Conservation (phyloP, 2,113 vertebrate species). For the Apteryx mantelli region DNA sequence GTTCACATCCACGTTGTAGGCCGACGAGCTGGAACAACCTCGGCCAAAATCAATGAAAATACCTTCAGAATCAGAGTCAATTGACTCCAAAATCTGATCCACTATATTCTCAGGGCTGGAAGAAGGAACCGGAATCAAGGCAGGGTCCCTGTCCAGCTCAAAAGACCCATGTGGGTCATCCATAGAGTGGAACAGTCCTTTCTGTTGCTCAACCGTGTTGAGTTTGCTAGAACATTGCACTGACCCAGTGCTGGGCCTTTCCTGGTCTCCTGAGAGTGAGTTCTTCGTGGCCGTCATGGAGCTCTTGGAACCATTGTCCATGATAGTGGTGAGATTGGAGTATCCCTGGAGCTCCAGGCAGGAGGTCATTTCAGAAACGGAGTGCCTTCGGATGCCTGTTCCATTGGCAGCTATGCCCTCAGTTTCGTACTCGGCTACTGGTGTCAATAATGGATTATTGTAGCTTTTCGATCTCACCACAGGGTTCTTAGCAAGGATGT, state of each 20-base stretch:
- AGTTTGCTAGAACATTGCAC: conserved; percentile 50
- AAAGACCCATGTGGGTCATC: conserved; percentile 49
- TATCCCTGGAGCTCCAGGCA: conserved; percentile 85
- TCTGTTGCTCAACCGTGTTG: conserved; percentile 41
- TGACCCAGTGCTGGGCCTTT: background rate
- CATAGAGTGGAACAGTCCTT: conserved; percentile 60
- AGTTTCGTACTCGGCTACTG: conserved; percentile 86
- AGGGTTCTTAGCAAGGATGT: conserved; percentile 83
- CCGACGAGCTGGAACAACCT: conserved; percentile 68
- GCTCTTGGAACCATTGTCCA: conserved; percentile 69
- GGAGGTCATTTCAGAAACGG: conserved; percentile 91
- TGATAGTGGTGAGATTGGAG: conserved; percentile 66
- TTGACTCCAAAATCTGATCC: conserved; percentile 84
- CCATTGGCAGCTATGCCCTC: conserved; percentile 74
- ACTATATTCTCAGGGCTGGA: conserved; percentile 86
- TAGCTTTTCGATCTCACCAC: conserved; percentile 96
- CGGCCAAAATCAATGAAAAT: conserved; percentile 92
- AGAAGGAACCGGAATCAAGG: conserved; percentile 72
- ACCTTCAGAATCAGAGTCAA: conserved; percentile 87
- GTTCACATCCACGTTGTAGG: conserved; percentile 71
- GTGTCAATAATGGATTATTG: conserved; percentile 92
- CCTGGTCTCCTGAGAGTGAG: conserved; percentile 1
- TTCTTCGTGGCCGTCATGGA: conserved; percentile 31
- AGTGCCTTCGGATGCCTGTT: conserved; percentile 85
- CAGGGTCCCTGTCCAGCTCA: conserved; percentile 74